Percentiles rank a stretch among this genome's conserved stretches.
phyloP scores from a whole-genome alignment of 1,140 invertebrate genomes.

The Pemphigus obesinymphae region DNA sequence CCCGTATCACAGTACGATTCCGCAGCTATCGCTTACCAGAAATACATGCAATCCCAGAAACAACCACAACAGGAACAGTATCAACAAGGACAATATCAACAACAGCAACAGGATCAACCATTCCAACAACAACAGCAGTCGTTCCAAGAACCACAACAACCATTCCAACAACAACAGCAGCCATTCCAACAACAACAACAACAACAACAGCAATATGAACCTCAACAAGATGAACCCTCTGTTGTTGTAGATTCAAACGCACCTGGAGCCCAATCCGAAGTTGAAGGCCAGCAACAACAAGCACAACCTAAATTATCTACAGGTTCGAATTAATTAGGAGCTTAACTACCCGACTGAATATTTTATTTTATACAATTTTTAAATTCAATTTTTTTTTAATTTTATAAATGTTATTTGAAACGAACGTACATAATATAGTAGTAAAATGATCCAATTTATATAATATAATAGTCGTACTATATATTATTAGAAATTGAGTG shows the following conservation, averaged over 20 bases:
- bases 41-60: conserved; percentile 11
- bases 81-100: conserved; percentile 16
- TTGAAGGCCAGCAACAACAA: neutral
- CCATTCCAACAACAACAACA: conserved; percentile 24
- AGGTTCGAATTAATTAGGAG: conserved; percentile 39
- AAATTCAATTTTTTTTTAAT: neutral
- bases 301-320: conserved; percentile 27
- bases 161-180: conserved; percentile 19
- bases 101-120: neutral
- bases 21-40: conserved; percentile 7
- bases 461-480: too few relatives aligned
- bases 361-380: conserved; percentile 21
- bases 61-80: neutral
- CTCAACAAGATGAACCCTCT: conserved; percentile 12
- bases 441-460: neutral
- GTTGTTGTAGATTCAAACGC: neutral
- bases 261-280: neutral
- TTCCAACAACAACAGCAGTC: neutral
- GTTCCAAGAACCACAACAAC: neutral
- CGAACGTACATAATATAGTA: neutral
- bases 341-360: conserved; percentile 23
- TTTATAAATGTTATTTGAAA: neutral
- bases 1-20: neutral
- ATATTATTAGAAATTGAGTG: neutral
- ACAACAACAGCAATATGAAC: too few relatives aligned